Conservation (phyloP, 2,797 vertebrate species). For the Lateolabrax maculatus region DNA sequence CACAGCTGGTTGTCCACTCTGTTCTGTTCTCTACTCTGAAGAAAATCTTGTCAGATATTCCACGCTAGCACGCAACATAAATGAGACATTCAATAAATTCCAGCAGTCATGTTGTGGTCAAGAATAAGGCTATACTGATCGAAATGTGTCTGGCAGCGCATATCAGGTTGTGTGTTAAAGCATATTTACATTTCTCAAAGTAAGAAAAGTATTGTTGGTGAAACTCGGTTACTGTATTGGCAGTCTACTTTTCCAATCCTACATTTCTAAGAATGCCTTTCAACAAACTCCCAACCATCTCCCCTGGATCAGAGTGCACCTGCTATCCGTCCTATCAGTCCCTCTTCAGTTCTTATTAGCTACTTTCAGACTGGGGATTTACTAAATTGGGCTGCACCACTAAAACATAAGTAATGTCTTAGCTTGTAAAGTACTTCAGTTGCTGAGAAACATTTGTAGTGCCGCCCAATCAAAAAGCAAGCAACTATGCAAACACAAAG, state of each 20-base stretch:
- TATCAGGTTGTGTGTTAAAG: not conserved
- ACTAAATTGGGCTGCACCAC: not conserved
- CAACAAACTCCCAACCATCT: not conserved
- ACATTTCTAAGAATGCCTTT: not conserved
- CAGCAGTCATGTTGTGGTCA: not conserved
- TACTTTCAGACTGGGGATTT: too few species aligned
- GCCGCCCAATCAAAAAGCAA: not conserved
- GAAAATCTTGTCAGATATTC: constrained; percentile 24
- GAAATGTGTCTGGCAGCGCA: not conserved
- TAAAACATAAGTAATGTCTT: not conserved
- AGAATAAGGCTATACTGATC: not conserved
- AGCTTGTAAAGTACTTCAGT: not conserved
- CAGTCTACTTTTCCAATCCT: not conserved
- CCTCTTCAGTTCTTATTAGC: not conserved
- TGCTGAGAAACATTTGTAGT: not conserved
- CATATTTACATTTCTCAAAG: not conserved
- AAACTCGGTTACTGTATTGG: too few species aligned
- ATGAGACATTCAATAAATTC: constrained; percentile 9
- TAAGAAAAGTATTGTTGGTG: not conserved
- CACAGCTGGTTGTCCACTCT: constrained; percentile 64
- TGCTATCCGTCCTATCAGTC: not conserved
- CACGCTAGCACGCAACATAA: not conserved
- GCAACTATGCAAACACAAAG: not conserved
- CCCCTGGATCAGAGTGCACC: not conserved
- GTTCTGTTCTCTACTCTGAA: constrained; percentile 24